Evolutionary conservation across 1,140 invertebrate species (phyloP).

Genomic region (Ylistrum balloti): DNA sequence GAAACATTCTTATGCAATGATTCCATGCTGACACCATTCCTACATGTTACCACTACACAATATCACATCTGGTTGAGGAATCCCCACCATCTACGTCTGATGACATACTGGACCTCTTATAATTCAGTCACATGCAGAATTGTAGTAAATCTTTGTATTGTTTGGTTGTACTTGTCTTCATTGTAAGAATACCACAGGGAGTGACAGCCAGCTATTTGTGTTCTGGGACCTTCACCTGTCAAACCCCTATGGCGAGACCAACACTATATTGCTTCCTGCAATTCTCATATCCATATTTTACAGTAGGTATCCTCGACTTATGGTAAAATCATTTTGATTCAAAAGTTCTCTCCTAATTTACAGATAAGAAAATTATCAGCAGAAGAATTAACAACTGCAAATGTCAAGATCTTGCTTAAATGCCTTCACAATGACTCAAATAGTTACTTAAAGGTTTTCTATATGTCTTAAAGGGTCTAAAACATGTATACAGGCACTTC

Average conservation of each 20-base stretch:
- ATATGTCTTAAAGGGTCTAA: too few species aligned
- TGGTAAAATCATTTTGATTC: too few species aligned
- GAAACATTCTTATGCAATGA: not conserved
- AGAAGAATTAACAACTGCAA: too few species aligned
- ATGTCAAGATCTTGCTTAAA: too few species aligned
- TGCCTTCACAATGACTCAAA: too few species aligned
- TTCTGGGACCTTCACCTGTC: not conserved
- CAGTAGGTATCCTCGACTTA: not conserved
- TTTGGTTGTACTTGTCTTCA: not conserved
- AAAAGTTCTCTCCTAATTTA: too few species aligned
- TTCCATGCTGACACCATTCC: slow-evolving; percentile 32
- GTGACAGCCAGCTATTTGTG: slow-evolving; percentile 2
- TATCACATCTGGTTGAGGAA: not conserved
- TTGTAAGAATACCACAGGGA: not conserved
- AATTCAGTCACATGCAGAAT: not conserved
- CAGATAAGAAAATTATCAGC: too few species aligned
- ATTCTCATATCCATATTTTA: slow-evolving; percentile 25
- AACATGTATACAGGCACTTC: too few species aligned
- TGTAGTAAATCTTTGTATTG: not conserved
- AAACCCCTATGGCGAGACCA: not conserved
- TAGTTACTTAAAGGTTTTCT: too few species aligned
- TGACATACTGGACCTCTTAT: slow-evolving; percentile 10
- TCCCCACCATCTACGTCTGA: not conserved
- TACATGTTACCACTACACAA: not conserved
- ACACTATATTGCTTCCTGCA: not conserved